Base-by-base conservation (phyloP, 1,140 invertebrate genomes). In the Neuroterus valhalla region DNA sequence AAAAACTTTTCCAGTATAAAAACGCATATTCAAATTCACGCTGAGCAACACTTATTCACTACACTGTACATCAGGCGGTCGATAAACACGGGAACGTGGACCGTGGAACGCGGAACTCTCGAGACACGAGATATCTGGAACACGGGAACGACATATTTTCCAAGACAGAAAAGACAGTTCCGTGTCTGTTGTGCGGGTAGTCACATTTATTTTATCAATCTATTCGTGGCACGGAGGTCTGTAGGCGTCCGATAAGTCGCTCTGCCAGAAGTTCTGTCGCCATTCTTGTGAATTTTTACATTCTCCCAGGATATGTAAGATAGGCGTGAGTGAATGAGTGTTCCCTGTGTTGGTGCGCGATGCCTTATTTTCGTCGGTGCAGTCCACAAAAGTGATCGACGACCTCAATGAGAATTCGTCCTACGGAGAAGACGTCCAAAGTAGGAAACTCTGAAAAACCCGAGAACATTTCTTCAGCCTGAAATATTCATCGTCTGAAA, bases 301-400 rank as follows among this genome's bases (percentile, higher is more conserved):
- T 62, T 62, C 55, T 62, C 23, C 31, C 55, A 62, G 31, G 55
- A 62, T 31, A 38, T 8, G 10, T 23, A 62, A 62, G 55, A 62
- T 31, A 62, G 55, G 55, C 55, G 55, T 62, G 55, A 38, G 21
- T 55, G 50, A 23, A 55, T 23, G 23, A 62, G 55, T 23, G 55
- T 62, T 62, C 55, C 55, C 31, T 62, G 55, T 62, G 55, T 62
- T 62, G 31, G 55, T 62, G 55, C 15, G 31, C 15, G 23, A 62
- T 62, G 55, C 55, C 55, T 62, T 62, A 62, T 62, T 62, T 62
- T 62, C 55, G 55, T 62, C 31, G 14, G 23, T 62, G 55, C 55
- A 31, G 23, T 14, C 23, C 55, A 62, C 55, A 38, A 38, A 62
- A 62, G 55, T 62, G 55, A 62, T 31, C 23, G 23, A 62, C 55